Base-by-base conservation (phyloP, 2,797 vertebrate species). In the Caiman crocodilus region DNA sequence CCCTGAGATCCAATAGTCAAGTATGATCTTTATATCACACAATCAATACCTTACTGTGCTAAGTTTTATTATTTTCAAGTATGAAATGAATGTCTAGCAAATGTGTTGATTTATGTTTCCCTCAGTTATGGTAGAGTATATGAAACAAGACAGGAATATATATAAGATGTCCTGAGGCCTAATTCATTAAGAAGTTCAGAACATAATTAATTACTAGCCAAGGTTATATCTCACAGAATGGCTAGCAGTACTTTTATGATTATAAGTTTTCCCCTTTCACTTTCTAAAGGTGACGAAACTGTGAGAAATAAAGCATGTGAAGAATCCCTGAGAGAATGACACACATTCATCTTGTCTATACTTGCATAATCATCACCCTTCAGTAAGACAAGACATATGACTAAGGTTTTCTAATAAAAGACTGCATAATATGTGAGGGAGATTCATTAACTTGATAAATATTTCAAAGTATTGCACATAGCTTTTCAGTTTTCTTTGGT, bases 401-500 rank as follows among this genome's bases (percentile, higher is more conserved):
- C 73, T 95, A 59, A 64, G 83, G 65, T 94, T 96, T 96, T 94
- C 93, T 95, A 94, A 96, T 83, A 96, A 96, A 96, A 94, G 67
- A 30, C 87, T 65, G 42, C 77, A 87, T 93, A 91, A 88, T 88
- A 69, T 76, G 79, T 94, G 90, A 96, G 84, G 89, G 63, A 95
- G 94, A 96, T 94, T 88, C 87, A 89, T 93, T 90, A 82, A 76
- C 32, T 88, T 82, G 96, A 95, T 97, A 96, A 93, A 75, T 32
- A 85, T 85, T 94, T 93, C 56, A 80, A 89, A 90, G 77, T 55
- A 81, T 28, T 35, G 67, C 79, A 76, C 76, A 75, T 58, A 79
- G 60, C 79, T 79, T 87, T 82, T 87, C 59, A 55, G 55, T 42
- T 94, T 87, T 79, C 94, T 96, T 92, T 83, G 77, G 76, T 80